Evolutionary conservation across 2,888 invertebrate genomes (phyloP).

Genomic region (Piscicola geometra): DNA sequence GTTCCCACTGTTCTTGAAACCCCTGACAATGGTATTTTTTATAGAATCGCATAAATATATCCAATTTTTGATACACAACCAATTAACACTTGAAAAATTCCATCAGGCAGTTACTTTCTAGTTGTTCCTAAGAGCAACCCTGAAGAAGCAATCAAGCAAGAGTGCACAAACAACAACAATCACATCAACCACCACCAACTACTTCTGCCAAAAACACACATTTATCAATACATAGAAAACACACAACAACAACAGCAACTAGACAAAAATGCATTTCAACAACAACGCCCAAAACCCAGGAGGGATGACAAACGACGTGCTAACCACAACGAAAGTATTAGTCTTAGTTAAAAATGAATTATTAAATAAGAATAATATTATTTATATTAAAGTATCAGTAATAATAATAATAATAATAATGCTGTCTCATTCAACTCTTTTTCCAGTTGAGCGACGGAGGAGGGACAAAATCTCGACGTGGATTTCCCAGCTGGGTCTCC

Average conservation of each 20-base stretch:
- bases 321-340: slow-evolving; percentile 8
- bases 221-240: neutral
- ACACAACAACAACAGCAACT: neutral
- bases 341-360: too few relatives aligned
- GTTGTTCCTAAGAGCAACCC: neutral
- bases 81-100: too few relatives aligned
- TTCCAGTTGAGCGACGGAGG: neutral
- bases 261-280: neutral
- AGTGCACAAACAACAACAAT: neutral
- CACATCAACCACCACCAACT: too few relatives aligned
- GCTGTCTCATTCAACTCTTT: neutral
- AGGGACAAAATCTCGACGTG: neutral
- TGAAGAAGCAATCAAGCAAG: neutral
- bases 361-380: too few relatives aligned
- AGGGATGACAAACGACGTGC: neutral
- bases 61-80: too few relatives aligned
- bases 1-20: neutral
- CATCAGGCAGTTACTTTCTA: neutral
- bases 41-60: too few relatives aligned
- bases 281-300: neutral
- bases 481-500: neutral
- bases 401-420: too few relatives aligned
- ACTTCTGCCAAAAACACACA: neutral
- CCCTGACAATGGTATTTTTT: neutral
- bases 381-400: too few relatives aligned